A percentile compares a stretch with the other conserved stretches of the same genome.
Conservation (phyloP, 2,113 vertebrate species). For the Polypterus bichir region DNA sequence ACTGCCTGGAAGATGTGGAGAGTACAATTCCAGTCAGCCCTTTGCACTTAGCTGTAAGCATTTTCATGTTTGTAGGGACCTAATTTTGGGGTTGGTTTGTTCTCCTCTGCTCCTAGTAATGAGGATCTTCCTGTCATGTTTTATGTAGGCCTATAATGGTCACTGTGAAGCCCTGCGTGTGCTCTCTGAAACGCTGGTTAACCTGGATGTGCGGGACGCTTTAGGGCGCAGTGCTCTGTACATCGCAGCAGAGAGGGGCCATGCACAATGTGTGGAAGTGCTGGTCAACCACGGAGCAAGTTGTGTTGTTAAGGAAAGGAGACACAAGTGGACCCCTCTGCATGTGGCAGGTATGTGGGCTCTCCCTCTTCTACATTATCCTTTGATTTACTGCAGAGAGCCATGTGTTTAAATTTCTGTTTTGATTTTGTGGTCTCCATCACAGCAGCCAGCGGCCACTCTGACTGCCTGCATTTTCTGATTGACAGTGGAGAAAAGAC, state of each 20-base stretch:
- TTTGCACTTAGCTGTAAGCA: conserved; percentile 94
- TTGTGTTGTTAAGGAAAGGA: conserved; percentile 67
- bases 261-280: conserved; percentile 71
- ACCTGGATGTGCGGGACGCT: conserved; percentile 77
- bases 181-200: conserved; percentile 84
- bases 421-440: not conserved
- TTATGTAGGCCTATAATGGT: conserved; percentile 75
- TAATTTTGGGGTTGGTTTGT: not conserved
- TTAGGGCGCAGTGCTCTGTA: conserved; percentile 77
- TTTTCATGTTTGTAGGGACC: not conserved
- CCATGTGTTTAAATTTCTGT: not conserved
- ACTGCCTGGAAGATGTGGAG: conserved; percentile 88
- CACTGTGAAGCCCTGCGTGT: conserved; percentile 85
- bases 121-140: not conserved
- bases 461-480: conserved; percentile 81
- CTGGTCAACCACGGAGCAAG: conserved; percentile 79
- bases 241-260: conserved; percentile 73
- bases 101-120: not conserved
- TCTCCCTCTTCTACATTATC: no score
- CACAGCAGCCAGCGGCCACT: conserved; percentile 76
- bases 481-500: conserved; percentile 70
- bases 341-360: conserved; percentile 66
- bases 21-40: conserved; percentile 87
- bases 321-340: conserved; percentile 70
- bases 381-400: not conserved